phyloP scores from a whole-genome alignment of 2,113 vertebrate genomes.

The Oncorhynchus keta region DNA sequence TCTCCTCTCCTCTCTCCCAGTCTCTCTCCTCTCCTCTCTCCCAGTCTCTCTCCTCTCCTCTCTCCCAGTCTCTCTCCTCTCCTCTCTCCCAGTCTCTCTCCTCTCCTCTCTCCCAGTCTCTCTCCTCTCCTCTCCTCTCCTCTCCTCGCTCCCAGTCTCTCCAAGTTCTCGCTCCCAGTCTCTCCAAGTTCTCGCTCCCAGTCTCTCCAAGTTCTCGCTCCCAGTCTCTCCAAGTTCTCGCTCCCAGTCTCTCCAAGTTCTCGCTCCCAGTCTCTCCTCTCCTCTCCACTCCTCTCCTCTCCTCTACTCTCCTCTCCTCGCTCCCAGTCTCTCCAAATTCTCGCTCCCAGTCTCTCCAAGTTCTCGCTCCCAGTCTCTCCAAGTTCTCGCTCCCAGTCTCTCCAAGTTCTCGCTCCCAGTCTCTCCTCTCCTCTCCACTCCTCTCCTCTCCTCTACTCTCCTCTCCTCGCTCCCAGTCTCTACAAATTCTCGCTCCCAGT shows the following conservation, averaged over 20 bases:
- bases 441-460: background rate
- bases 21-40: background rate
- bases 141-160: background rate
- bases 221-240: conserved; percentile 54
- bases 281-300: conserved; percentile 7
- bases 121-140: conserved; percentile 21
- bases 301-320: background rate
- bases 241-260: background rate
- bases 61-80: background rate
- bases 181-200: too few relatives aligned
- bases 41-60: background rate
- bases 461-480: background rate
- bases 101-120: conserved; percentile 54
- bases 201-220: background rate
- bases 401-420: background rate
- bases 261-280: conserved; percentile 36
- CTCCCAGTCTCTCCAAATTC: background rate
- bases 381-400: too few relatives aligned
- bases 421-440: conserved; percentile 46
- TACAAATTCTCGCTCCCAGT: too few relatives aligned
- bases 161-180: background rate
- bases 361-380: conserved; percentile 58
- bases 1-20: conserved; percentile 38
- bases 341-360: too few relatives aligned
- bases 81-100: background rate